A percentile compares a stretch with the other conserved stretches of the same genome.
Evolutionary conservation across 1,140 invertebrate genomes (phyloP).

Genomic region (Heliothis subflexa): DNA sequence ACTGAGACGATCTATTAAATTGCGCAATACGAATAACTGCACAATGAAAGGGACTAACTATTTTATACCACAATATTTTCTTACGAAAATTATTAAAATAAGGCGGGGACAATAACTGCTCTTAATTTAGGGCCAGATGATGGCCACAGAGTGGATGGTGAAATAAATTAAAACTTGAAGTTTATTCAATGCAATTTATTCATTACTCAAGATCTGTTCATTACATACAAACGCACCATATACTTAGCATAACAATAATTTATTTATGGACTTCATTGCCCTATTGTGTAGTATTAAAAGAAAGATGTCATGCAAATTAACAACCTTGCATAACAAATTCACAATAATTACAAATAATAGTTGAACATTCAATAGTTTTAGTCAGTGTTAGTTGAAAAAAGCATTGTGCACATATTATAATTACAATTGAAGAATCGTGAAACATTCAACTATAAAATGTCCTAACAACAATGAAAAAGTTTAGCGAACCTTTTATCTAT

Average conservation of each 20-base stretch:
- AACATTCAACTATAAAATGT: constrained; percentile 49
- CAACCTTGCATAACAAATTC: constrained; percentile 30
- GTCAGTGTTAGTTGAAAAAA: constrained; percentile 51
- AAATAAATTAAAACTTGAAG: constrained; percentile 12
- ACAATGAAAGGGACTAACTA: no score
- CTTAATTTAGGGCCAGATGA: no score
- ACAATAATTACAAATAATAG: constrained; percentile 36
- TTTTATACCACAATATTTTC: no score
- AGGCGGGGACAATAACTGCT: no score
- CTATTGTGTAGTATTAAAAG: constrained; percentile 50
- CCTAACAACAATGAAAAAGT: constrained; percentile 50
- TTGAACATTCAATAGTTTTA: constrained; percentile 31
- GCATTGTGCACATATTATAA: constrained; percentile 62
- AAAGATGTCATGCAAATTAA: constrained; percentile 42
- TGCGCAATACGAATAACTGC: no score
- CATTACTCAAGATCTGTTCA: constrained; percentile 75
- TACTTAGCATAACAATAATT: constrained; percentile 80
- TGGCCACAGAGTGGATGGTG: no score
- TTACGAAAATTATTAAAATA: no score
- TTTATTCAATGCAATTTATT: constrained; percentile 77
- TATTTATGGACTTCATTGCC: constrained; percentile 57
- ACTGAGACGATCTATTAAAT: no score
- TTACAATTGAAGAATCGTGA: constrained; percentile 52
- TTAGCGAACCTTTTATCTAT: constrained; percentile 50
- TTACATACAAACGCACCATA: constrained; percentile 84